phyloP scores from a whole-genome alignment of 2,113 vertebrate species.

The Antidorcas marsupialis region DNA sequence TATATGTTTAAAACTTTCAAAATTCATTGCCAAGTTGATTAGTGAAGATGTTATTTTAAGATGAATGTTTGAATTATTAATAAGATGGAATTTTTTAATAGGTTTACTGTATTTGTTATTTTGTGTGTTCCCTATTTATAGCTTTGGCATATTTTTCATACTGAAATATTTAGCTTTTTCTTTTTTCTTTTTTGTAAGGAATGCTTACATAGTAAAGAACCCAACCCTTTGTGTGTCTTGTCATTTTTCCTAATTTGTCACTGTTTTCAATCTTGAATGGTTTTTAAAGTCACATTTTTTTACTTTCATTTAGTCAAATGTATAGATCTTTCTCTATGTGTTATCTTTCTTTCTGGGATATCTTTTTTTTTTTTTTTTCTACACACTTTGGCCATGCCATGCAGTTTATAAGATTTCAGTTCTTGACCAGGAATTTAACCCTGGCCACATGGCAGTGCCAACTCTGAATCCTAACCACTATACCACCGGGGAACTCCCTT shows the following conservation, averaged over 20 bases:
- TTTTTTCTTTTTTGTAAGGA: neutral
- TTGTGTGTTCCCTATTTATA: neutral
- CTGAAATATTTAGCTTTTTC: neutral
- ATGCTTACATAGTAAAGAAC: neutral
- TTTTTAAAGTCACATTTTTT: neutral
- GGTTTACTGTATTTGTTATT: neutral
- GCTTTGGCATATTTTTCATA: neutral
- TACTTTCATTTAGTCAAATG: neutral
- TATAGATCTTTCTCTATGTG: neutral
- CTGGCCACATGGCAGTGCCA: neutral
- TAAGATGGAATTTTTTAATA: neutral
- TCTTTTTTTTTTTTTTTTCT: neutral
- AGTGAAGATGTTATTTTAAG: neutral
- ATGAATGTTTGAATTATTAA: conserved; percentile 2
- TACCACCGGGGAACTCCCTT: neutral
- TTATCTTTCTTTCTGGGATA: neutral
- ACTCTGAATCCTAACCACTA: neutral
- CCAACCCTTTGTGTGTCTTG: neutral
- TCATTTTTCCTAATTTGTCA: neutral
- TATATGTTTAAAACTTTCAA: neutral
- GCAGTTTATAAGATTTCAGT: neutral
- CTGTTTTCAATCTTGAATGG: conserved; percentile 2
- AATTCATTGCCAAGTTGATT: neutral
- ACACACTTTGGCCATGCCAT: neutral
- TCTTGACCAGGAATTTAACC: neutral